These are phyloP conservation scores for Siderastrea radians DNA, from an alignment of 92 coral and sea anemone genomes.

Conservation along the genomic window DNA sequence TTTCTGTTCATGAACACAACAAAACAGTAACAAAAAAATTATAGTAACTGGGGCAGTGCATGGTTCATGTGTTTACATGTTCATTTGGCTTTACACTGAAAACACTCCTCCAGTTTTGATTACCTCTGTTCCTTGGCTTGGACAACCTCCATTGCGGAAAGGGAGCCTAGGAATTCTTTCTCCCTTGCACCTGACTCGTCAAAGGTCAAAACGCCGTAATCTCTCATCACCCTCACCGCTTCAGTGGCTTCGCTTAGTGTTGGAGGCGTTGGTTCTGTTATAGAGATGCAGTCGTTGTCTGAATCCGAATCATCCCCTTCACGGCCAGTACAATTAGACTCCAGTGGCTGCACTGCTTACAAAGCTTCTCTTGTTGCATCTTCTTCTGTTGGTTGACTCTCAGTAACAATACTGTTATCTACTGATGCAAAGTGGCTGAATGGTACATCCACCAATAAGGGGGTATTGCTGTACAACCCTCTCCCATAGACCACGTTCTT, in stretches of 20 bases:
- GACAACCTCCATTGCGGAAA: constrained; percentile 24
- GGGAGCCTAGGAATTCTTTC: constrained; percentile 22
- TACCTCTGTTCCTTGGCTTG: constrained; percentile 24
- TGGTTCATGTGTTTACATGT: too few species aligned
- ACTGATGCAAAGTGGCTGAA: constrained; percentile 29
- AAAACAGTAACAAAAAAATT: too few species aligned
- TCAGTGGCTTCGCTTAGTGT: constrained; percentile 3
- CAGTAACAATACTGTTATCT: constrained; percentile 40
- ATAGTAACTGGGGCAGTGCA: too few species aligned
- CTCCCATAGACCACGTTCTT: constrained; percentile 40
- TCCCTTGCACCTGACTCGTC: constrained; percentile 27
- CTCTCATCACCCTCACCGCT: constrained; percentile 21
- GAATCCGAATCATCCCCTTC: constrained; percentile 13
- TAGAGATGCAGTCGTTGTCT: constrained; percentile 7
- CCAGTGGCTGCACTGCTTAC: constrained; percentile 37
- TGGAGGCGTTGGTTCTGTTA: constrained; percentile 10
- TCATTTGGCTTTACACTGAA: background rate
- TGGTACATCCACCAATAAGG: constrained; percentile 21
- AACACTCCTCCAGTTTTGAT: background rate
- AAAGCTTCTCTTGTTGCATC: constrained; percentile 55
- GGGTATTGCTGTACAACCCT: constrained; percentile 44
- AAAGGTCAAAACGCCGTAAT: constrained; percentile 20
- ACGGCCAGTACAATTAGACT: background rate
- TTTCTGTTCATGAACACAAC: too few species aligned
- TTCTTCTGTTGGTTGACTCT: constrained; percentile 44